phyloP scores from a whole-genome alignment of 2,113 vertebrate species.

The Porphyrio hochstetteri region DNA sequence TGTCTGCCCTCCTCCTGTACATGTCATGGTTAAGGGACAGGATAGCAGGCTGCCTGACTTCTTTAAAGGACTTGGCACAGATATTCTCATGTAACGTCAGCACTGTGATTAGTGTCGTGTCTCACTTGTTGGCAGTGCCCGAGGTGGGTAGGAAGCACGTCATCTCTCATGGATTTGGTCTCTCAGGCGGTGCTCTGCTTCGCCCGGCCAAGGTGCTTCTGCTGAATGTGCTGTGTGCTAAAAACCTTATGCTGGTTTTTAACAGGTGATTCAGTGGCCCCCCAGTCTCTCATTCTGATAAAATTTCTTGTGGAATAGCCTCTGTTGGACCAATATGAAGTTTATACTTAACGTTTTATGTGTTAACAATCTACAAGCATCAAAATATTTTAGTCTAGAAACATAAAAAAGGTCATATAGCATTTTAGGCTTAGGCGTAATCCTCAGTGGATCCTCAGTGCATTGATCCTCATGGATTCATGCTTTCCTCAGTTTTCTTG shows the following conservation, averaged over 20 bases:
- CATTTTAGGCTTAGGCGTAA: not conserved
- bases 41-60: not conserved
- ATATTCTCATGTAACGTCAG: not conserved
- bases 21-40: not conserved
- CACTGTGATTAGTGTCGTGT: accelerated
- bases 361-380: not conserved
- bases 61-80: not conserved
- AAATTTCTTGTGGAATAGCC: not conserved
- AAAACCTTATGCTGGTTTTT: not conserved
- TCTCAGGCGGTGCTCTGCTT: not conserved
- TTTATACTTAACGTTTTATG: not conserved
- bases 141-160: not conserved
- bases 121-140: accelerated
- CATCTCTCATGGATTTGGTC: not conserved
- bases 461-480: too few species aligned
- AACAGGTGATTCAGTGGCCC: not conserved
- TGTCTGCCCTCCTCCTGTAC: not conserved
- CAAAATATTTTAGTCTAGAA: not conserved
- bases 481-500: not conserved
- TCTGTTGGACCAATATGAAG: not conserved
- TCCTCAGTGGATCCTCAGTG: too few species aligned
- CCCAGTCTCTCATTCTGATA: not conserved
- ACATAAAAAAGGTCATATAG: not conserved
- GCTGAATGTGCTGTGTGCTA: not conserved
- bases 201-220: accelerated